A percentile compares a stretch with the other conserved stretches of the same genome.
phyloP scores from a whole-genome alignment of 2,888 invertebrate genomes.

The Ferrisia virgata region DNA sequence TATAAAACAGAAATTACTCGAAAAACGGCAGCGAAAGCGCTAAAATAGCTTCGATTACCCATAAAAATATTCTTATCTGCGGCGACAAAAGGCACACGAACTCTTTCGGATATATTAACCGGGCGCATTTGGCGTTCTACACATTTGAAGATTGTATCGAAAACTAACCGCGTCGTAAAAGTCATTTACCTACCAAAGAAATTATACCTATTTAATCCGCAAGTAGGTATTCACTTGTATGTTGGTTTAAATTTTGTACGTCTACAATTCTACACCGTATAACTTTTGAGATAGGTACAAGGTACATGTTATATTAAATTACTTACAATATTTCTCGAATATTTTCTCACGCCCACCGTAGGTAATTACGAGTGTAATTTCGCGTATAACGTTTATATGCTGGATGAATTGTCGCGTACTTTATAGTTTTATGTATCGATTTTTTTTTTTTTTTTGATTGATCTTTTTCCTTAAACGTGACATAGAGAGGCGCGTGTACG shows the following conservation, averaged over 20 bases:
- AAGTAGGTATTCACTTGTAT: no score
- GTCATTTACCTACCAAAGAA: conserved; percentile 1
- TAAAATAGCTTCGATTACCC: conserved; percentile 9
- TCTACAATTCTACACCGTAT: no score
- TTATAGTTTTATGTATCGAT: not conserved
- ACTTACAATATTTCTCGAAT: not conserved
- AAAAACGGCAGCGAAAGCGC: conserved; percentile 26
- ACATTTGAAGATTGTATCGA: not conserved
- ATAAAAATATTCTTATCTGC: conserved; percentile 9
- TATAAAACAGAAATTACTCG: not conserved
- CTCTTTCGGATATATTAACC: not conserved
- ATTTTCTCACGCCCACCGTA: conserved; percentile 7
- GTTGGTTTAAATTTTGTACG: no score
- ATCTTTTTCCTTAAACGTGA: not conserved
- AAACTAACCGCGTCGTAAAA: conserved; percentile 18
- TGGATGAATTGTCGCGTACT: not conserved
- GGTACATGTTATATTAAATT: no score
- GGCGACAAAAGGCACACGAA: not conserved
- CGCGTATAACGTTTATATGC: not conserved
- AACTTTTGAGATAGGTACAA: no score
- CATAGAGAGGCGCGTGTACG: not conserved
- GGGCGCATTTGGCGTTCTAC: not conserved
- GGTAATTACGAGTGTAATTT: not conserved
- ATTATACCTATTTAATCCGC: not conserved
- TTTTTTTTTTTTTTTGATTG: not conserved